Conservation (phyloP, 2,797 vertebrate genomes). For the Notamacropus eugenii region DNA sequence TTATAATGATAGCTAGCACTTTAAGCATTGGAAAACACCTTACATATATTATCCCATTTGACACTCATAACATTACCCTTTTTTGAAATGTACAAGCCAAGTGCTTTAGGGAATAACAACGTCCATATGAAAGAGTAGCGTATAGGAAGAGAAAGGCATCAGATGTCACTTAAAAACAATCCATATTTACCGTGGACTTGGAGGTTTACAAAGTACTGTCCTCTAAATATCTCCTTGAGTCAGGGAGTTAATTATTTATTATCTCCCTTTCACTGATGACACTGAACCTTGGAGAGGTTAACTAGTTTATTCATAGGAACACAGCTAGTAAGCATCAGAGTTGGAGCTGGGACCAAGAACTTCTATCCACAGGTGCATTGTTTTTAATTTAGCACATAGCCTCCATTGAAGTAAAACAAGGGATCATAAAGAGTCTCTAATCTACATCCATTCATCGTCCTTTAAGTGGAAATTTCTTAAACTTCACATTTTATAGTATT, state of each 20-base stretch:
- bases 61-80: background rate
- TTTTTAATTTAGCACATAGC: background rate
- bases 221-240: no score
- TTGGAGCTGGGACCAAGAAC: background rate
- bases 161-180: background rate
- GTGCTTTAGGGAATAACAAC: background rate
- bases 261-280: background rate
- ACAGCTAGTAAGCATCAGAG: background rate
- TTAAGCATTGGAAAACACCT: background rate
- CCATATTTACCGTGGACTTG: background rate
- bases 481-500: background rate
- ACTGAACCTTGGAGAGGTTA: background rate
- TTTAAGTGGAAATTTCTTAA: constrained; percentile 29
- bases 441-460: background rate
- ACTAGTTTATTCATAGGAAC: background rate
- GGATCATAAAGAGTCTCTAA: background rate
- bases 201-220: background rate
- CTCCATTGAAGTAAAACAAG: background rate
- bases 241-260: background rate
- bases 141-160: background rate
- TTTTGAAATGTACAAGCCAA: background rate
- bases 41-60: background rate
- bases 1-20: background rate
- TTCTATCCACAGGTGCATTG: no score
- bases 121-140: background rate